These are phyloP conservation scores for Onychostoma macrolepis DNA, from an alignment of 2,113 vertebrate genomes.

Conservation along the genomic window DNA sequence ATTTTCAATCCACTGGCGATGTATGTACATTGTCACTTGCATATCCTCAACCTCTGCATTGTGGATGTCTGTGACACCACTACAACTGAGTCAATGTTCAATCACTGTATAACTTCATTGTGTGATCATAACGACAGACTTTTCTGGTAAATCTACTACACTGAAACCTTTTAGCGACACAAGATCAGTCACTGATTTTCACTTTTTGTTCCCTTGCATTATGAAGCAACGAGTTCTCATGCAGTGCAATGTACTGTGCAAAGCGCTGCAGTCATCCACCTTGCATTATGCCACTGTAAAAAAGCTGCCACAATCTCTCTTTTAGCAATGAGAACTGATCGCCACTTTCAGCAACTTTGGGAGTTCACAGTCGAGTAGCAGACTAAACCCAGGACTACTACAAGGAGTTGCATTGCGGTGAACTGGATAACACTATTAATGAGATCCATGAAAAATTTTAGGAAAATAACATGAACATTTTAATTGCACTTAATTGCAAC, in stretches of 20 bases:
- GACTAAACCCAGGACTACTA: no score
- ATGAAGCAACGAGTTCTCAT: background rate
- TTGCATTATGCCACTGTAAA: conserved; percentile 13
- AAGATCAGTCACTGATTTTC: background rate
- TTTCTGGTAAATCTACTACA: background rate
- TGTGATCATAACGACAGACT: background rate
- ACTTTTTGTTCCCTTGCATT: background rate
- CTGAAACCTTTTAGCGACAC: background rate
- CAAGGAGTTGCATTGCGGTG: no score
- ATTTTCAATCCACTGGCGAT: background rate
- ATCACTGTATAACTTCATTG: background rate
- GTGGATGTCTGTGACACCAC: no score
- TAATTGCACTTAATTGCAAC: no score
- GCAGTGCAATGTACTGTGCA: background rate
- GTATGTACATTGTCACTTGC: no score
- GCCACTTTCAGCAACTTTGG: no score
- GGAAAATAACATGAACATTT: no score
- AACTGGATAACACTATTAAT: background rate
- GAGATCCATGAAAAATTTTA: no score
- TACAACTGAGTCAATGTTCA: background rate
- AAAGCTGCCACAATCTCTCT: background rate
- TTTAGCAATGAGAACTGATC: no score
- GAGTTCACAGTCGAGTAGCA: background rate
- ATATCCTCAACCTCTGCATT: no score
- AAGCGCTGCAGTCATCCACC: background rate